phyloP scores from a whole-genome alignment of 2,888 invertebrate genomes.

The Baronia brevicornis region DNA sequence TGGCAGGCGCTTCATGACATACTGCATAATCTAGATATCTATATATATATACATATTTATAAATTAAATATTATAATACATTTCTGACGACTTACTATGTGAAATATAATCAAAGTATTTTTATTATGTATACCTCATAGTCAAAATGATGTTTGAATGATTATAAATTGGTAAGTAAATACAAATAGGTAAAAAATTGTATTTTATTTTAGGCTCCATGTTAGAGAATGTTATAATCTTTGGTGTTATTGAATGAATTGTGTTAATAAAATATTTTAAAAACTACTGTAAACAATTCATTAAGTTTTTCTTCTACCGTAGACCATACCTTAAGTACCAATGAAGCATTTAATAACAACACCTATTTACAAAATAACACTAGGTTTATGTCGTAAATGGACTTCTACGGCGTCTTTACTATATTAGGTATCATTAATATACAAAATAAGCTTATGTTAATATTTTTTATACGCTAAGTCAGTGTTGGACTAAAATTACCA shows the following conservation, averaged over 20 bases:
- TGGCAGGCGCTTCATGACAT: slow-evolving; percentile 54
- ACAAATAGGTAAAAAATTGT: slow-evolving; percentile 68
- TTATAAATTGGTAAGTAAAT: slow-evolving; percentile 72
- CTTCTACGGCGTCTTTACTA: no score
- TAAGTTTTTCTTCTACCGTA: slow-evolving; percentile 49
- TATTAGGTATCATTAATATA: no score
- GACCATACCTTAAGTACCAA: slow-evolving; percentile 17
- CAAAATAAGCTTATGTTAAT: no score
- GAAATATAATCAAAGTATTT: slow-evolving; percentile 63
- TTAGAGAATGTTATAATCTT: slow-evolving; percentile 77
- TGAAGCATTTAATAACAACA: no score
- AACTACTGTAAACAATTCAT: slow-evolving; percentile 67
- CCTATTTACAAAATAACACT: no score
- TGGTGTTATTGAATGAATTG: slow-evolving; percentile 78
- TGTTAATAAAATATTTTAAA: slow-evolving; percentile 78
- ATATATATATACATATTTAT: slow-evolving; percentile 32
- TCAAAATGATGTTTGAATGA: slow-evolving; percentile 73
- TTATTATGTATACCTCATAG: slow-evolving; percentile 74
- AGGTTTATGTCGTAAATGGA: no score
- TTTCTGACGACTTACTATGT: slow-evolving; percentile 65
- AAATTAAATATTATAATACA: slow-evolving; percentile 42
- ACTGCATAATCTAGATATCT: slow-evolving; percentile 46
- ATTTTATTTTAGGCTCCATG: slow-evolving; percentile 75
- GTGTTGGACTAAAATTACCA: no score
- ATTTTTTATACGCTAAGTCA: no score